These are phyloP conservation scores for Motacilla tschutschensis DNA, from an alignment of 2,113 vertebrate genomes.

Conservation along the genomic window DNA sequence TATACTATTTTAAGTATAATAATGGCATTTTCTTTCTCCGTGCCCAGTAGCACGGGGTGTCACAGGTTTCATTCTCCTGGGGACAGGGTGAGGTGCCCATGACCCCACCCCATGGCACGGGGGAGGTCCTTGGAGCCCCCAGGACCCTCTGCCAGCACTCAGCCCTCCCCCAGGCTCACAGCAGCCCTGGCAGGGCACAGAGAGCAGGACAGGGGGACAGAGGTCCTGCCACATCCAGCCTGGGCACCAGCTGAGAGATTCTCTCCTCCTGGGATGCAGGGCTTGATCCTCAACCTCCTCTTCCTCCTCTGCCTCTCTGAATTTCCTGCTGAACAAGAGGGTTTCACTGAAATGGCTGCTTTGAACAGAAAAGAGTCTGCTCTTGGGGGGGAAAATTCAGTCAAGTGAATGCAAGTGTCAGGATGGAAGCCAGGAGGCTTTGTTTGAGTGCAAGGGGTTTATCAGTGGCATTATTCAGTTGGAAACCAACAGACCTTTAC, in stretches of 20 bases:
- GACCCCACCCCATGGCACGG: fast-evolving
- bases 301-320: not conserved
- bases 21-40: too few species aligned
- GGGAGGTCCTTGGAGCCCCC: not conserved
- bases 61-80: not conserved
- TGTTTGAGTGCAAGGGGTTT: not conserved
- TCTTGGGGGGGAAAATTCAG: not conserved
- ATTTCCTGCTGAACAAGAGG: not conserved
- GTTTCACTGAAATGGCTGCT: not conserved
- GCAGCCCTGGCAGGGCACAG: not conserved
- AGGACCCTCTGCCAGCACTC: fast-evolving
- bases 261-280: not conserved
- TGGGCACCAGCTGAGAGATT: not conserved
- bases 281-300: not conserved
- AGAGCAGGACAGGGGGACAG: not conserved
- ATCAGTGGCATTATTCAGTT: not conserved
- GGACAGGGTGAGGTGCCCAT: not conserved
- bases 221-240: not conserved
- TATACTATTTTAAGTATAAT: too few species aligned
- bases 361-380: not conserved
- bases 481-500: not conserved
- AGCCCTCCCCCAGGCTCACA: not conserved
- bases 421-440: not conserved
- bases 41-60: not conserved
- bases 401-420: not conserved